These are phyloP conservation scores for Cynopterus sphinx DNA, from an alignment of 2,797 vertebrate genomes.

Conservation along the genomic window DNA sequence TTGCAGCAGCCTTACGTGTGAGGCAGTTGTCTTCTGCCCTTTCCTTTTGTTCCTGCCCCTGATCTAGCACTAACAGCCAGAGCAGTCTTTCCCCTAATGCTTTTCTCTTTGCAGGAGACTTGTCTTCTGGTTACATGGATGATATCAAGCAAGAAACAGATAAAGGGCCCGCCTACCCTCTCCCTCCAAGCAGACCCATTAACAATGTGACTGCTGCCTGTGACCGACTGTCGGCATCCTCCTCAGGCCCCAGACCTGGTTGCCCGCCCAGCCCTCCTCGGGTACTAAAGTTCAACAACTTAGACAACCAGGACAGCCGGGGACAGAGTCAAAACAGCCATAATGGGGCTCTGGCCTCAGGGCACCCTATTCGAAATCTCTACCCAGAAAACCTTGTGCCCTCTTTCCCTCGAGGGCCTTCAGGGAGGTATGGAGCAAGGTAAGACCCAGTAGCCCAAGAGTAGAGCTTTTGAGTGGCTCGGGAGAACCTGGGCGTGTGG, in stretches of 20 bases:
- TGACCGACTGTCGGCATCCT: rapidly evolving
- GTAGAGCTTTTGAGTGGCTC: background rate
- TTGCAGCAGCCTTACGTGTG: background rate
- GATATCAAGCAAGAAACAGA: slow-evolving; percentile 72
- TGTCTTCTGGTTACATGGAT: slow-evolving; percentile 65
- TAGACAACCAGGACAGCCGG: background rate
- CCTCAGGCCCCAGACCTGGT: background rate
- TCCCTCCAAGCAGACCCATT: background rate
- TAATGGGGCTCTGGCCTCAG: background rate
- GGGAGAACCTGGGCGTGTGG: background rate
- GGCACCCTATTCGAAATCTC: background rate
- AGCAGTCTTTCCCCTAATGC: background rate
- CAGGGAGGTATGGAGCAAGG: slow-evolving; percentile 71
- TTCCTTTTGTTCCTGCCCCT: background rate
- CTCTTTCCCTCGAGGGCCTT: background rate
- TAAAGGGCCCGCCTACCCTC: slow-evolving; percentile 44
- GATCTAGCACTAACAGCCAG: background rate
- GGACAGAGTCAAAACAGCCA: background rate
- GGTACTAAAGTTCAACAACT: slow-evolving; percentile 57
- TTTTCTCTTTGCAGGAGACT: slow-evolving; percentile 77
- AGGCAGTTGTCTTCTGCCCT: background rate
- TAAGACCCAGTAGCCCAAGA: slow-evolving; percentile 39
- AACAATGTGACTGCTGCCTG: rapidly evolving
- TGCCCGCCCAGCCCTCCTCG: background rate
- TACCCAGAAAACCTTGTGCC: slow-evolving; percentile 52